Conservation (phyloP, 2,888 invertebrate species). For the Crocallis elinguaria region DNA sequence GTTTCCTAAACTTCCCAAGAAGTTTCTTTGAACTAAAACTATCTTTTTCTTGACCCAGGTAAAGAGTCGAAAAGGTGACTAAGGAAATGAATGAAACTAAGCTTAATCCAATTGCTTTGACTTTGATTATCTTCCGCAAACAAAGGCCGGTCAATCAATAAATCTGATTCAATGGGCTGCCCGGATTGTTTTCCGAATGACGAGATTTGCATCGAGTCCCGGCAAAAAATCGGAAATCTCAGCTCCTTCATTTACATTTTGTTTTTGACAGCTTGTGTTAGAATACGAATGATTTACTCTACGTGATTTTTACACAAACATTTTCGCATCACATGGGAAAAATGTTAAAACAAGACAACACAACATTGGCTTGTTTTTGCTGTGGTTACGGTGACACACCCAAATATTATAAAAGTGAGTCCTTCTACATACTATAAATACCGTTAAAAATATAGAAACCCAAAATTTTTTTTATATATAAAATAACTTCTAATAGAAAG, state of each 20-base stretch:
- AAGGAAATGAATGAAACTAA: background rate
- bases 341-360: too few relatives aligned
- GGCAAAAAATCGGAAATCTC: constrained; percentile 8
- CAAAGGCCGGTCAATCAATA: constrained; percentile 11
- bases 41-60: background rate
- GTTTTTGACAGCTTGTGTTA: constrained; percentile 38
- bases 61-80: background rate
- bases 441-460: too few relatives aligned
- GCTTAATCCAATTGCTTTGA: constrained; percentile 5
- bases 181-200: constrained; percentile 14
- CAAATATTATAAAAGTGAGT: too few relatives aligned
- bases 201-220: constrained; percentile 17
- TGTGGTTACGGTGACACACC: too few relatives aligned
- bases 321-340: background rate
- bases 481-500: too few relatives aligned
- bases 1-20: too few relatives aligned
- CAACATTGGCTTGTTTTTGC: too few relatives aligned
- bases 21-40: too few relatives aligned
- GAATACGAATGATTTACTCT: constrained; percentile 10
- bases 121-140: background rate
- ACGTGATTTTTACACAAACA: background rate
- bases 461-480: too few relatives aligned
- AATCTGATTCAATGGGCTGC: constrained; percentile 13
- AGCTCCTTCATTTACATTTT: constrained; percentile 16
- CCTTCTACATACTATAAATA: too few relatives aligned